phyloP scores from a whole-genome alignment of 2,797 vertebrate species.

The Silurus lanzhouensis region DNA sequence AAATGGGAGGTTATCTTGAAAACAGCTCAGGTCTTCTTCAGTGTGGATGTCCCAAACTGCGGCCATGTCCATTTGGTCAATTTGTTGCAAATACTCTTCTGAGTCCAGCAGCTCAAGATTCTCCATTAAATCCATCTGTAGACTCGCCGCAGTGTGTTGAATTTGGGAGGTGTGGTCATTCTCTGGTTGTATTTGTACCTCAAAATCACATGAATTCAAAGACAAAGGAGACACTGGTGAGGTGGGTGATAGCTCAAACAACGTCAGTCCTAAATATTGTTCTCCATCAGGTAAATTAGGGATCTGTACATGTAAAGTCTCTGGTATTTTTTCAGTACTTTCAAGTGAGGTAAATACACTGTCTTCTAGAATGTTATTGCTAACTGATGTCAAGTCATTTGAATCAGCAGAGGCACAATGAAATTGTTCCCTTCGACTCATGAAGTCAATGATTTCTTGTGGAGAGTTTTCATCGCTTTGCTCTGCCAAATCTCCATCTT shows the following conservation, averaged over 20 bases:
- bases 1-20: conserved; percentile 39
- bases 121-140: conserved; percentile 64
- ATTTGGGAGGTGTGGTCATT: conserved; percentile 43
- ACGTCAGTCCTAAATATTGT: conserved; percentile 15
- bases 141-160: conserved; percentile 56
- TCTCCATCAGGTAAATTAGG: conserved; percentile 26
- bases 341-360: conserved; percentile 44
- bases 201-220: conserved; percentile 70
- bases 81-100: conserved; percentile 47
- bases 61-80: conserved; percentile 61
- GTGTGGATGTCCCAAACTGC: conserved; percentile 55
- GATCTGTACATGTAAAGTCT: conserved; percentile 34
- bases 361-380: conserved; percentile 46
- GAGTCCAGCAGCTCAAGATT: conserved; percentile 61
- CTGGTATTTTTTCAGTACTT: conserved; percentile 47
- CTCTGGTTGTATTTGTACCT: conserved; percentile 64
- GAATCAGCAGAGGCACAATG: conserved; percentile 29
- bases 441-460: conserved; percentile 26
- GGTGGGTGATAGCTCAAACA: conserved; percentile 45
- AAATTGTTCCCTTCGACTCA: conserved; percentile 21
- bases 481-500: conserved; percentile 37
- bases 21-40: conserved; percentile 45
- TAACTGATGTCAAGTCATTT: conserved; percentile 45
- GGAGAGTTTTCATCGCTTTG: conserved; percentile 32
- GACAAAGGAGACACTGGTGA: conserved; percentile 66